phyloP scores from a whole-genome alignment of 2,113 vertebrate species.

The Aepyceros melampus region DNA sequence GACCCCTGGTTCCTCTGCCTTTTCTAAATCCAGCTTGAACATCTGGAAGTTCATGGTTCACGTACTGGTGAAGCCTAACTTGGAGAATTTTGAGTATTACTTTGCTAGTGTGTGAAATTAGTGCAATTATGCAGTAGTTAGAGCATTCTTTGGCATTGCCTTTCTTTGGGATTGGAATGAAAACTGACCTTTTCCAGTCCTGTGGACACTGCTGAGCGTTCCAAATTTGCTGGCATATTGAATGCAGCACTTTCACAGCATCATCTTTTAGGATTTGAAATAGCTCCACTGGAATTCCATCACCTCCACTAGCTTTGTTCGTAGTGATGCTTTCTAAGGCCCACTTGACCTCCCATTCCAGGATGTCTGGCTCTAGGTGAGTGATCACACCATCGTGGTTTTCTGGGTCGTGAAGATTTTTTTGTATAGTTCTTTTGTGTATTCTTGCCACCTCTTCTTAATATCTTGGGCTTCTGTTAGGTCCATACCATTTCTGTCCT shows the following conservation, averaged over 20 bases:
- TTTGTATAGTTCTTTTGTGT: neutral
- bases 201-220: neutral
- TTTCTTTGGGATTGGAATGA: neutral
- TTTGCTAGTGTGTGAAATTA: neutral
- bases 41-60: neutral
- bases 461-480: neutral
- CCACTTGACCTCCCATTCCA: neutral
- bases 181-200: neutral
- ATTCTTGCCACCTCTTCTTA: neutral
- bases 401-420: neutral
- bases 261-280: neutral
- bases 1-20: neutral
- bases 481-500: neutral
- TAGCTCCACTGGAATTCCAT: neutral
- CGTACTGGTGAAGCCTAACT: neutral
- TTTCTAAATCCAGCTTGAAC: neutral
- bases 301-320: neutral
- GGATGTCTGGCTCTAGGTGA: neutral
- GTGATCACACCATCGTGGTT: neutral
- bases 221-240: neutral
- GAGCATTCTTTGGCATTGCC: neutral
- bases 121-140: neutral
- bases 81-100: neutral
- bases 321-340: neutral
- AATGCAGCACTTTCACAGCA: neutral